A percentile compares a stretch with the other conserved stretches of the same genome.
phyloP scores from a whole-genome alignment of 2,113 vertebrate species.

The Danionella cerebrum region DNA sequence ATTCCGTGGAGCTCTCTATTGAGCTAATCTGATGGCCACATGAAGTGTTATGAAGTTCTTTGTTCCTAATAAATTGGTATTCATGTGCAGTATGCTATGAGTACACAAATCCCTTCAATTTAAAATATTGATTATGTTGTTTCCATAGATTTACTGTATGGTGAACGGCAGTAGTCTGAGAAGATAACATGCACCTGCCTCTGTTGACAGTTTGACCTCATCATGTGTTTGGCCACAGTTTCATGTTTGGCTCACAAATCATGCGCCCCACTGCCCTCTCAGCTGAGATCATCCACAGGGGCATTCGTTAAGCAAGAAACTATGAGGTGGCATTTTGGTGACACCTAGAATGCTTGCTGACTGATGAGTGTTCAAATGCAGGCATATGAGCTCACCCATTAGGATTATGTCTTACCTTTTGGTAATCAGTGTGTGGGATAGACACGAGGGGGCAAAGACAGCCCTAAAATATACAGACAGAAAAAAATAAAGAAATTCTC shows the following conservation, averaged over 20 bases:
- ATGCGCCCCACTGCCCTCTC: not conserved
- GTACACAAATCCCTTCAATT: too few relatives aligned
- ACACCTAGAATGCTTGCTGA: conserved; percentile 54
- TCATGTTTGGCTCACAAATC: conserved; percentile 1
- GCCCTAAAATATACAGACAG: conserved; percentile 53
- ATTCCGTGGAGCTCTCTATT: too few relatives aligned
- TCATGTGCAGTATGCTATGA: too few relatives aligned
- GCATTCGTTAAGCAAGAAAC: conserved; percentile 42
- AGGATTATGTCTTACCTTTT: conserved; percentile 61
- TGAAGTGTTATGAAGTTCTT: too few relatives aligned
- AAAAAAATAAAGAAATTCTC: too few relatives aligned
- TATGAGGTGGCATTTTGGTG: conserved; percentile 49
- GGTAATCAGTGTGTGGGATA: conserved; percentile 72
- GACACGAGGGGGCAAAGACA: conserved; percentile 73
- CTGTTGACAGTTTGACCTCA: not conserved
- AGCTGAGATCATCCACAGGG: not conserved
- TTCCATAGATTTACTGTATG: too few relatives aligned
- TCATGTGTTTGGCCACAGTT: not conserved
- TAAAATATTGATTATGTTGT: too few relatives aligned
- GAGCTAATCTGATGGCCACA: too few relatives aligned
- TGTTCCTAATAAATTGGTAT: too few relatives aligned
- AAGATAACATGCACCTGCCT: not conserved
- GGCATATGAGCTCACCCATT: conserved; percentile 49
- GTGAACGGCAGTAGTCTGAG: not conserved
- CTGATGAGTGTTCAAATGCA: conserved; percentile 45